Conservation (phyloP, 2,113 vertebrate genomes). For the Myiopsitta monachus region DNA sequence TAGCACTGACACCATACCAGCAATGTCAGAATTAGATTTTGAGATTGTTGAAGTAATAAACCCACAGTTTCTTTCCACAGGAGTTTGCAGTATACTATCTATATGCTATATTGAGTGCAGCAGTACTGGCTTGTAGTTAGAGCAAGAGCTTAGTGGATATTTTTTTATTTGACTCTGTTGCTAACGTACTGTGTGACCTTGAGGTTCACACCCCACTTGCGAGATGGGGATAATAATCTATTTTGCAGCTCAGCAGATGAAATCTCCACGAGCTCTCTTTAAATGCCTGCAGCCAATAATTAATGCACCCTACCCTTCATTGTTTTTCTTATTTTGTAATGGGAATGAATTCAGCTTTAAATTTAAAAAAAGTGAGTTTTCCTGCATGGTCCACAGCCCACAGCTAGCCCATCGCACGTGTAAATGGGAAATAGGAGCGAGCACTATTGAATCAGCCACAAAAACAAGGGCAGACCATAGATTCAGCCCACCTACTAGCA, state of each 20-base stretch:
- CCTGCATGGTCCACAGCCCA: neutral
- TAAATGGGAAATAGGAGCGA: neutral
- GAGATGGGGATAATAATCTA: neutral
- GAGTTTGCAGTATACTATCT: neutral
- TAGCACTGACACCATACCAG: neutral
- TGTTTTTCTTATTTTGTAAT: neutral
- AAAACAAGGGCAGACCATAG: neutral
- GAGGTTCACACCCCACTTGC: neutral
- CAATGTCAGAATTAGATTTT: slow-evolving; percentile 41
- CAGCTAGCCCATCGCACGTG: neutral
- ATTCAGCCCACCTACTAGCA: neutral
- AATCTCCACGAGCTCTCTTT: neutral
- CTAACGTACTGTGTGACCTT: neutral
- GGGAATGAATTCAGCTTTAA: neutral
- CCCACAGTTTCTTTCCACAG: neutral
- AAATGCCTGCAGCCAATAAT: neutral
- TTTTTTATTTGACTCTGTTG: neutral
- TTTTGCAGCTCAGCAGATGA: neutral
- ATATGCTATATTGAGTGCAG: neutral
- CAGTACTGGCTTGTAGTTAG: neutral
- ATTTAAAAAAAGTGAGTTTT: neutral
- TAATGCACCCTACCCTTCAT: neutral
- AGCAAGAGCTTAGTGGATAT: neutral
- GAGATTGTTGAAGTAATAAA: slow-evolving; percentile 32
- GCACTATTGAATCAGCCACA: neutral